A percentile compares a stretch with the other conserved stretches of the same genome.
Evolutionary conservation across 2,797 vertebrate species (phyloP).

Genomic region (Squalus acanthias): DNA sequence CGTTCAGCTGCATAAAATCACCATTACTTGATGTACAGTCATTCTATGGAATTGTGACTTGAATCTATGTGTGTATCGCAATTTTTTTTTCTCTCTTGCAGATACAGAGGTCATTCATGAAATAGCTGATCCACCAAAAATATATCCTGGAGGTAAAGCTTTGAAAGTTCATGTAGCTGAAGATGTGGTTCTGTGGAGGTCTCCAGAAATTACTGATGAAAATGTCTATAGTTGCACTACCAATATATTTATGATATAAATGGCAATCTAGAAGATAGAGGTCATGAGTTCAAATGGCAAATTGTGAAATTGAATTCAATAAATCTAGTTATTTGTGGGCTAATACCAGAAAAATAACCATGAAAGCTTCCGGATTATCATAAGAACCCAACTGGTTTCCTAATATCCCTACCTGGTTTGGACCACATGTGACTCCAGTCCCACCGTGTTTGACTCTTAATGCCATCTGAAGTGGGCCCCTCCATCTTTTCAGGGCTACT

Average conservation of each 20-base stretch:
- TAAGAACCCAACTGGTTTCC: not conserved
- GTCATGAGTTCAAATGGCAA: not conserved
- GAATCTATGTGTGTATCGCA: not conserved
- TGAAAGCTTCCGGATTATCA: too few relatives aligned
- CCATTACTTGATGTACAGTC: not conserved
- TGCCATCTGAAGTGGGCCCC: not conserved
- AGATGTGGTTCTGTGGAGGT: not conserved
- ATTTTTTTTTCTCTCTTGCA: not conserved
- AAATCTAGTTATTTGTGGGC: not conserved
- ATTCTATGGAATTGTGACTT: not conserved
- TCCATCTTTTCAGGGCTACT: not conserved
- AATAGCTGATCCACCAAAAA: not conserved
- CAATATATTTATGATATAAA: not conserved
- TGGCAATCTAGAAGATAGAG: not conserved
- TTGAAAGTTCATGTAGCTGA: not conserved
- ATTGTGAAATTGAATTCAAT: not conserved
- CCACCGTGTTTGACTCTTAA: not conserved
- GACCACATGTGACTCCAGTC: not conserved
- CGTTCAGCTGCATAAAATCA: not conserved
- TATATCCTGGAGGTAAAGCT: not conserved
- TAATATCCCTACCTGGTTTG: not conserved
- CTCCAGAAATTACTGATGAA: not conserved
- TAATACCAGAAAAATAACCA: not conserved
- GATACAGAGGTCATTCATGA: not conserved
- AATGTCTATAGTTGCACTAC: not conserved